These are phyloP conservation scores for Symphodus melops DNA, from an alignment of 2,113 vertebrate genomes.

Conservation along the genomic window DNA sequence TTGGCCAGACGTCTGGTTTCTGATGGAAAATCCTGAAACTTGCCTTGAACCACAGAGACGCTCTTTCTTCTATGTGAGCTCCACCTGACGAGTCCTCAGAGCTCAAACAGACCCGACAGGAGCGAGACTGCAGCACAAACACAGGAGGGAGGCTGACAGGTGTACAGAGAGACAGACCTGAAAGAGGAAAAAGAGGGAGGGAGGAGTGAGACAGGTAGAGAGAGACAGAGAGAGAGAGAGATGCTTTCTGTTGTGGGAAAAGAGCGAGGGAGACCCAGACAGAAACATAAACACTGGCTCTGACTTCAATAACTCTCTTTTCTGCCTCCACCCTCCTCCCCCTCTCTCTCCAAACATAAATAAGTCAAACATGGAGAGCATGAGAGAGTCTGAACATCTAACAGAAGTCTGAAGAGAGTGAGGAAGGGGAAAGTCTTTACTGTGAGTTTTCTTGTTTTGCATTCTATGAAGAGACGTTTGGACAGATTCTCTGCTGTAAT, in stretches of 20 bases:
- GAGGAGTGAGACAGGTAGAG: slow-evolving; percentile 1
- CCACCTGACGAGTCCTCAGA: slow-evolving; percentile 64
- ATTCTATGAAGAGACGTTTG: slow-evolving; percentile 36
- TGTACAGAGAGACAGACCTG: slow-evolving; percentile 47
- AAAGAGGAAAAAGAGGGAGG: too few relatives aligned
- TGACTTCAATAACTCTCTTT: slow-evolving; percentile 74
- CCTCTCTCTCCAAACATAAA: slow-evolving; percentile 59
- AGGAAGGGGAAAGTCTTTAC: slow-evolving; percentile 50
- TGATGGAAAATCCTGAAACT: slow-evolving; percentile 65
- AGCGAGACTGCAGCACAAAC: slow-evolving; percentile 75
- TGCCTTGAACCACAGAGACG: slow-evolving; percentile 52
- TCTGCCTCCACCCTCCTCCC: slow-evolving; percentile 38
- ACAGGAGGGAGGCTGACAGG: slow-evolving; percentile 70
- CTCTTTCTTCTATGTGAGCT: slow-evolving; percentile 63
- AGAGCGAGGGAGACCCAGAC: slow-evolving; percentile 74
- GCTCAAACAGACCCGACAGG: slow-evolving; percentile 59
- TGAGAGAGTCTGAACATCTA: slow-evolving; percentile 55
- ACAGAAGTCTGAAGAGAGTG: slow-evolving; percentile 41
- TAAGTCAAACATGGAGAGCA: slow-evolving; percentile 72
- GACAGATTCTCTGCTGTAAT: slow-evolving; percentile 8
- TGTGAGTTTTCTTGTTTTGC: slow-evolving; percentile 48
- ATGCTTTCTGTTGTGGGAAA: slow-evolving; percentile 68
- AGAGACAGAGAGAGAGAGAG: slow-evolving; percentile 16
- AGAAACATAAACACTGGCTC: slow-evolving; percentile 80
- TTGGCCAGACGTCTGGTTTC: slow-evolving; percentile 74